Evolutionary conservation across 2,797 vertebrate species (phyloP), one percentile per base, ranked within the genome.

Genomic region (Nothura maculosa): DNA sequence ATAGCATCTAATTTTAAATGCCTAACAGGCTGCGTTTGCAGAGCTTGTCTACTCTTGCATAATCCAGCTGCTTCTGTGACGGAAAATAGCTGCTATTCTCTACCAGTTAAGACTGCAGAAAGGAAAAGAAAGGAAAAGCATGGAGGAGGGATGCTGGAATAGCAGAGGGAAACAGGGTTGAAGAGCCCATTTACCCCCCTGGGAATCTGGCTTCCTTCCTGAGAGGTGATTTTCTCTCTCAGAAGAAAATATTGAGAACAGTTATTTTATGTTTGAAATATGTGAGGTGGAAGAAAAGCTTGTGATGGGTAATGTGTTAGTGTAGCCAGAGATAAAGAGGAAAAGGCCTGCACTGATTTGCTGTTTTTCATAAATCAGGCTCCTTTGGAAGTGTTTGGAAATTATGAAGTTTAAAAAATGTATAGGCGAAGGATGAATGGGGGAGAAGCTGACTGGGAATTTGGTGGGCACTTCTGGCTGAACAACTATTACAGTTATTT

Each of bases 391-490:
- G 32, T 50, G 80, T 57, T 82, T 62, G 3, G 1, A 18, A 79
- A 72, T 48, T 47, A 10, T 0, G 0, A 52, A 72, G 3, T 10
- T 66, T 62, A 25, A 68, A 74, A 85, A n/a, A 4, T 0, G 0
- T 68, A 20, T n/a, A 42, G 32, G 30, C 79, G 43, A 42, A 36
- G 32, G 48, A 38, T 58, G 58, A 60, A 12, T 0, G 0, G 5
- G 6, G 10, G 11, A 10, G 12, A 6, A 77, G 36, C 21, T 21
- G 48, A 74, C 3, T 19, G 28, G 34, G 10, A 48, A 15, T 54
- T 87, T 63, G 55, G 7, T 34, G 43, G 87, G 12, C 48, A 54
- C 42, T 40, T 73, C 15, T 50, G 4, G 3, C 36, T 45, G 69
- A 24, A 38, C 10, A 1, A 25, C 27, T 89, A 4, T 63, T 42